phyloP scores from a whole-genome alignment of 2,888 invertebrate genomes.

The Lysandra coridon region DNA sequence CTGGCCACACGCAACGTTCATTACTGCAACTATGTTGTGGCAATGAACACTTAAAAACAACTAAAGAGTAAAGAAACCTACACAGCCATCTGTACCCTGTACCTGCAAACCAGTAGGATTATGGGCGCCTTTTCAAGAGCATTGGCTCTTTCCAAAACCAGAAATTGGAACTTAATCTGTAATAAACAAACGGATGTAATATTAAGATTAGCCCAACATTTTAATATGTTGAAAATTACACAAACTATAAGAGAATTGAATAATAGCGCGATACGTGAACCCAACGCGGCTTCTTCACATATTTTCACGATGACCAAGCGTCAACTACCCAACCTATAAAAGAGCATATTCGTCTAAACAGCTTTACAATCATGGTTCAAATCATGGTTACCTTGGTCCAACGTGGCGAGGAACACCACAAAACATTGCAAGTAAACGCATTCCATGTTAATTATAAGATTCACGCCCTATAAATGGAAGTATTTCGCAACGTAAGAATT shows the following conservation, averaged over 20 bases:
- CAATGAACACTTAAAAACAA: slow-evolving; percentile 6
- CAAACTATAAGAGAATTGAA: too few relatives aligned
- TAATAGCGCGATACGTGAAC: too few relatives aligned
- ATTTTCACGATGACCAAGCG: too few relatives aligned
- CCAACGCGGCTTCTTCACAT: too few relatives aligned
- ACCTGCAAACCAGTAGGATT: background rate
- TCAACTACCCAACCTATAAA: too few relatives aligned
- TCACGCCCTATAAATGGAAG: slow-evolving; percentile 13
- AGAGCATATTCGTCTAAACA: too few relatives aligned
- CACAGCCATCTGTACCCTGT: background rate
- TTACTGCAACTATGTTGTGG: slow-evolving; percentile 32
- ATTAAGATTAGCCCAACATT: too few relatives aligned
- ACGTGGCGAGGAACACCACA: background rate
- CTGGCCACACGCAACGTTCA: slow-evolving; percentile 38
- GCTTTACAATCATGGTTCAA: too few relatives aligned
- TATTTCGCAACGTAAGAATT: slow-evolving; percentile 28
- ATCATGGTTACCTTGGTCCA: too few relatives aligned
- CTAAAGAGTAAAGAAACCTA: background rate
- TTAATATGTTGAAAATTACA: too few relatives aligned
- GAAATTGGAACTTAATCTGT: background rate
- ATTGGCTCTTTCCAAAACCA: background rate
- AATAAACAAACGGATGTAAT: too few relatives aligned
- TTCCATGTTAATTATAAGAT: slow-evolving; percentile 10
- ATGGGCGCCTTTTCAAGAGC: background rate
- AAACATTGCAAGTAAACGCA: slow-evolving; percentile 6